Evolutionary conservation across 1,140 invertebrate genomes (phyloP).

Genomic region (Pinna nobilis): DNA sequence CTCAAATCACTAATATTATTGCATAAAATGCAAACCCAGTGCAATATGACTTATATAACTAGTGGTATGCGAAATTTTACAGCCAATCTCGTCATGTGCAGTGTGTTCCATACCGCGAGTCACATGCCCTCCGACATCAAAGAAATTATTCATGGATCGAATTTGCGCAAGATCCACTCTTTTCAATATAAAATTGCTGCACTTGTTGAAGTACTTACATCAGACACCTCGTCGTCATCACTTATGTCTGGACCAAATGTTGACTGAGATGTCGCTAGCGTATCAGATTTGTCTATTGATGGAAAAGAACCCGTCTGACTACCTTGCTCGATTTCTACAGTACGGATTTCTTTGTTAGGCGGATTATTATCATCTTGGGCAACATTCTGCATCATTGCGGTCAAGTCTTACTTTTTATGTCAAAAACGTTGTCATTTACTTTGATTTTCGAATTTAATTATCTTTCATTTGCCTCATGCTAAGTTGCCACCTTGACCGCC

Average conservation of each 20-base stretch:
- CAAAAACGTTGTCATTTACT: constrained; percentile 29
- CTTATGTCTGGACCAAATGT: constrained; percentile 92
- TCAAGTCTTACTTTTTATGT: constrained; percentile 28
- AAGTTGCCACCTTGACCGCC: constrained; percentile 73
- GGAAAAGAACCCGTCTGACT: constrained; percentile 59
- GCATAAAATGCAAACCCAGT: too few relatives aligned
- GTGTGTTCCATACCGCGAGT: too few relatives aligned
- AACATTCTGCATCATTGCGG: constrained; percentile 89
- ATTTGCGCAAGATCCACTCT: too few relatives aligned
- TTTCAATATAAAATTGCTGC: too few relatives aligned
- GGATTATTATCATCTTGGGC: constrained; percentile 83
- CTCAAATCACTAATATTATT: too few relatives aligned
- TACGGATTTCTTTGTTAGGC: constrained; percentile 79
- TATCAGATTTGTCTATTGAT: constrained; percentile 75
- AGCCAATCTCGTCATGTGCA: too few relatives aligned
- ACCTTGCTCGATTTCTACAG: constrained; percentile 67
- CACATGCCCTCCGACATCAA: too few relatives aligned
- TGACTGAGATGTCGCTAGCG: constrained; percentile 83
- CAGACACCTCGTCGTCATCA: constrained; percentile 93
- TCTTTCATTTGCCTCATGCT: constrained; percentile 53
- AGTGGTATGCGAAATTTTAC: too few relatives aligned
- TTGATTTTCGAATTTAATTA: constrained; percentile 32
- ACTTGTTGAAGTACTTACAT: constrained; percentile 86
- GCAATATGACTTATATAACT: too few relatives aligned
- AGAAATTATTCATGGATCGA: too few relatives aligned